Conservation (phyloP, 2,888 invertebrate species). For the Macrophya annulata region DNA sequence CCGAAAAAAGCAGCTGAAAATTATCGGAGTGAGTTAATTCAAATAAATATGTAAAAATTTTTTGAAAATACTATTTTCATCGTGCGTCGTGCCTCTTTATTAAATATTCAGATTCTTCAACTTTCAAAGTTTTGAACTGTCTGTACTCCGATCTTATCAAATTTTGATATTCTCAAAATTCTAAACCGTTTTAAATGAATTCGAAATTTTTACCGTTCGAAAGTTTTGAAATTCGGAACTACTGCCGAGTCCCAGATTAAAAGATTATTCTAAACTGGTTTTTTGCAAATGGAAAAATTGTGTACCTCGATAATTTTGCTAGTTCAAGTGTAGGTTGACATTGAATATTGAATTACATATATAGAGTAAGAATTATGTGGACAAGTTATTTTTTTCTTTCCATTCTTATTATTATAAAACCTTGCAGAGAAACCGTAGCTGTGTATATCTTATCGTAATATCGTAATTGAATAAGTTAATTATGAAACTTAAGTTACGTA, state of each 20-base stretch:
- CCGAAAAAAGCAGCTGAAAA: neutral
- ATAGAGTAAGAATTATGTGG: neutral
- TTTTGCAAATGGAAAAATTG: neutral
- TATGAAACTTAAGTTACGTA: slow-evolving; percentile 31
- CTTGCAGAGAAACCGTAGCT: slow-evolving; percentile 24
- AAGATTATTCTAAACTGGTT: neutral
- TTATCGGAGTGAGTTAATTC: neutral
- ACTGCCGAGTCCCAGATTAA: too few relatives aligned
- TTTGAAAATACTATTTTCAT: too few relatives aligned
- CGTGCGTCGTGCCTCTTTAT: too few relatives aligned
- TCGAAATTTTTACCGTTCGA: too few relatives aligned
- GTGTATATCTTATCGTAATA: slow-evolving; percentile 6
- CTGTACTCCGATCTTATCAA: too few relatives aligned
- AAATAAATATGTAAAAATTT: slow-evolving; percentile 4
- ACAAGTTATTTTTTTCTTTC: neutral
- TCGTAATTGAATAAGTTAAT: slow-evolving; percentile 39
- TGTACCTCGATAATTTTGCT: neutral
- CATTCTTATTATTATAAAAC: neutral
- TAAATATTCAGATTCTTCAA: too few relatives aligned
- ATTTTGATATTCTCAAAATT: too few relatives aligned
- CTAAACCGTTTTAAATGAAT: too few relatives aligned
- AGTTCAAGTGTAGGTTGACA: slow-evolving; percentile 10
- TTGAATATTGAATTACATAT: neutral
- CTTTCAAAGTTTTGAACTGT: too few relatives aligned
- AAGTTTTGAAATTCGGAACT: too few relatives aligned